Evolutionary conservation across 2,113 vertebrate genomes (phyloP), one percentile per base, ranked within the genome.

Genomic region (Melozone crissalis): DNA sequence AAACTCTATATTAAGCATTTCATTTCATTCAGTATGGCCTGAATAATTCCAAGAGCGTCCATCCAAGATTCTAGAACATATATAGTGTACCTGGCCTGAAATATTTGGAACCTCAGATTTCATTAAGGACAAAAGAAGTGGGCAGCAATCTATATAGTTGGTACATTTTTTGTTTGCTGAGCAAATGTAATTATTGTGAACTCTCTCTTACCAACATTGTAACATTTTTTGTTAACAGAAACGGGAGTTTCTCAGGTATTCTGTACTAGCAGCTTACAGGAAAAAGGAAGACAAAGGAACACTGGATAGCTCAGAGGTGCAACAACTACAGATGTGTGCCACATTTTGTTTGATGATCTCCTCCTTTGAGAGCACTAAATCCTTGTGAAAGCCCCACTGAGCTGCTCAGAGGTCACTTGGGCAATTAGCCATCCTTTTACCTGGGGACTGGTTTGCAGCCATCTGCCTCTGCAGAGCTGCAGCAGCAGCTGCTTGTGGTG

Each of bases 401-500:
- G 2, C 87, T 75, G 65, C 87, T 83, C 88, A 92, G 83, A 73
- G 68, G 77, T 71, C 76, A 81, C 51, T 33, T 71, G 24, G n/a
- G 71, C 68, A 84, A 86, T 71, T 19, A 90, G 33, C 27, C 33
- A 39, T 49, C 11, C 69, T 77, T 65, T 92, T 97, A 99, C 99
- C 99, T 96, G 98, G 93, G 31, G 97, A 97, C 96, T 99, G 99
- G 94, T 91, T 99, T 94, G 98, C 98, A 95, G 98, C 98, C 98
- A 99, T 98, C 92, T 99, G 99, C 51, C 99, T 98, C 74, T 98
- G 97, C 49, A 99, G 94, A 13, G 99, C 99, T 16, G 99, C 99
- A 2, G 97, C 98, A 3, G 98, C 99, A 26, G 99, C 99, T 7
- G 99, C 99, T 72, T 99, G 99, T 7, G 99, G 97, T 33, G 99